These are phyloP conservation scores for Cynoglossus semilaevis DNA, from an alignment of 2,113 vertebrate species.

Conservation along the genomic window DNA sequence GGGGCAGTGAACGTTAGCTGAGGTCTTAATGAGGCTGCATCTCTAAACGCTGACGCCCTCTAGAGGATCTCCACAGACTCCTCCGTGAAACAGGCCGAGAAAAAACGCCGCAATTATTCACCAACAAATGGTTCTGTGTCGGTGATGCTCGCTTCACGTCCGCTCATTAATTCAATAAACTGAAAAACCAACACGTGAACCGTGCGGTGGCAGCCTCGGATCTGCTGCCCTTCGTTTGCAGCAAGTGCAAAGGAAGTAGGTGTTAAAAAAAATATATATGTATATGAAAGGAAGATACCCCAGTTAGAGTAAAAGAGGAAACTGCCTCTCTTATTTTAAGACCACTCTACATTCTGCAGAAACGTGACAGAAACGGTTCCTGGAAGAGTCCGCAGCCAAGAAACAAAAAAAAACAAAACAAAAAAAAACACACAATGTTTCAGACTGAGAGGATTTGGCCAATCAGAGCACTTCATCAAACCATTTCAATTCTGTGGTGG, in stretches of 20 bases:
- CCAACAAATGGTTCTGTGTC: conserved; percentile 43
- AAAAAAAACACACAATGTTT: conserved; percentile 14
- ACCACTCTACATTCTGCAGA: conserved; percentile 42
- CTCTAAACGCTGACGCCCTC: conserved; percentile 50
- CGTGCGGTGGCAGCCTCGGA: too few relatives aligned
- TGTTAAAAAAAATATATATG: background rate
- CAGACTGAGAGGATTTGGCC: too few relatives aligned
- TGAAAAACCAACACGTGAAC: background rate
- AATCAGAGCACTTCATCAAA: conserved; percentile 17
- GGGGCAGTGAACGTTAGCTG: too few relatives aligned
- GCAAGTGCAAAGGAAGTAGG: background rate
- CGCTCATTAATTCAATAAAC: conserved; percentile 10
- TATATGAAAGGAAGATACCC: too few relatives aligned
- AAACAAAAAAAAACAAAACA: conserved; percentile 21
- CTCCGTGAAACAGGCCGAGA: conserved; percentile 11
- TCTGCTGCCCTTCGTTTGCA: too few relatives aligned
- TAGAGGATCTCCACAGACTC: conserved; percentile 24
- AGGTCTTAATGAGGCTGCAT: conserved; percentile 31
- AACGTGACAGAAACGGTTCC: conserved; percentile 40
- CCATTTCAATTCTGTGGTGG: conserved; percentile 45
- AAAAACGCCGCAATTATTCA: conserved; percentile 42
- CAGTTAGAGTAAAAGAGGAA: conserved; percentile 47
- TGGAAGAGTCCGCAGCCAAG: conserved; percentile 49
- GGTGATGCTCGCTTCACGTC: conserved; percentile 43
- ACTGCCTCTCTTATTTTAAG: conserved; percentile 48